Base-by-base conservation (phyloP, 2,797 vertebrate genomes). In the Phoxinus dragarum region DNA sequence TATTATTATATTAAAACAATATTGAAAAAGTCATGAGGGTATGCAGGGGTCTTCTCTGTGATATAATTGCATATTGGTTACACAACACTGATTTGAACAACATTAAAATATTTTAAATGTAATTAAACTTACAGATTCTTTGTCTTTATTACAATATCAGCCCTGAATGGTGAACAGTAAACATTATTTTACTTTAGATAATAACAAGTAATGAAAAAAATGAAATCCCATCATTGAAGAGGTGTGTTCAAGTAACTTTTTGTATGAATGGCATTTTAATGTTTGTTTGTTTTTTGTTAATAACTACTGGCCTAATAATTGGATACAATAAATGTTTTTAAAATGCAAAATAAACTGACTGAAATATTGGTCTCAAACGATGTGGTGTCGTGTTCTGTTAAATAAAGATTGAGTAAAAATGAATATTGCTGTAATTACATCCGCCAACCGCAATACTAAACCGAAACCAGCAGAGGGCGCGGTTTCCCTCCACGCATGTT, bases 391-490 rank as follows among this genome's bases (percentile, higher is more conserved):
- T 36, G 81, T 6, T 82, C 8, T 16, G 4, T 72, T 8, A 5
- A 10, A 42, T 34, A 4, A 42, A 6, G 3, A 59, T 47, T 5
- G 3, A 69, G 8, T 42, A 59, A 40, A 23, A 40, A 14, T 1
- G 27, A 47, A 47, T 34, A 36, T 74, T 6, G 14, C 3, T 12
- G 21, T n/a, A 44, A n/a, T 14, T 19, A 10, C 17, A 44, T 11
- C 4, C 4, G 16, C 11, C 2, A 67, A 19, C 8, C 40, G 52
- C 42, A 54, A 71, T 84, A 36, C 7, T 36, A 31, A 0, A 5
- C 7, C 2, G 8, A 9, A 9, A 19, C 72, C 86, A 74, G 72
- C 84, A 89, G 86, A 71, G 56, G 38, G 44, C 49, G 75, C 17
- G 5, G 31, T 34, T 61, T 81, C 23, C 40, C 21, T 79, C 34